A percentile compares a stretch with the other conserved stretches of the same genome.
Conservation (phyloP, 2,113 vertebrate species). For the Oophaga pumilio region DNA sequence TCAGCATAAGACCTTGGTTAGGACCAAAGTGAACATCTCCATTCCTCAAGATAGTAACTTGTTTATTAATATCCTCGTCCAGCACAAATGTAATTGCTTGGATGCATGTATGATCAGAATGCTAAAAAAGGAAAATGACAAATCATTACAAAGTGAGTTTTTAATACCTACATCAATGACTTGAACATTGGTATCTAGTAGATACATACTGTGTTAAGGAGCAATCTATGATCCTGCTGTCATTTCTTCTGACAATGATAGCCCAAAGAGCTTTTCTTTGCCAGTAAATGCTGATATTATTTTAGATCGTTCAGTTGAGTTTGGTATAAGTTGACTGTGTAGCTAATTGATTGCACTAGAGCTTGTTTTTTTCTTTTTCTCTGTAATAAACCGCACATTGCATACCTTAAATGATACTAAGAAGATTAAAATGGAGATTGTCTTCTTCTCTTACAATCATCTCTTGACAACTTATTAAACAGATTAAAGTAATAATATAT, state of each 20-base stretch:
- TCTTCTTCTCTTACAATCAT: not conserved
- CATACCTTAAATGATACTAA: too few relatives aligned
- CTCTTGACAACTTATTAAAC: not conserved
- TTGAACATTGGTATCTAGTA: not conserved
- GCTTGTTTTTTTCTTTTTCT: too few relatives aligned
- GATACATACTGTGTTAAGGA: not conserved
- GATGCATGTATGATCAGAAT: slow-evolving; percentile 86
- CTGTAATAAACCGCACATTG: not conserved
- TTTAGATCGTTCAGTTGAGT: not conserved
- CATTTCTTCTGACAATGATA: not conserved
- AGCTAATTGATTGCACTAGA: not conserved
- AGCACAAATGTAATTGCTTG: slow-evolving; percentile 92
- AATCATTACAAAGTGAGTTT: not conserved
- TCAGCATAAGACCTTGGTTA: slow-evolving; percentile 79
- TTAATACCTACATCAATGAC: not conserved
- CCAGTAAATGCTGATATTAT: not conserved
- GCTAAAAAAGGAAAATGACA: slow-evolving; percentile 63
- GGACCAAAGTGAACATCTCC: slow-evolving; percentile 85
- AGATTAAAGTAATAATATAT: slow-evolving; percentile 7
- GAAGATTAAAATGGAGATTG: too few relatives aligned
- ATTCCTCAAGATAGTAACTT: slow-evolving; percentile 87
- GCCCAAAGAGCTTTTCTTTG: too few relatives aligned
- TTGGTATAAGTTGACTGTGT: not conserved
- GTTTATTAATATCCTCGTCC: slow-evolving; percentile 88
- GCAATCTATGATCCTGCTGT: too few relatives aligned